Percentiles rank a stretch among this genome's conserved stretches.
phyloP scores from a whole-genome alignment of 1,140 invertebrate genomes.

The Latrodectus geometricus region DNA sequence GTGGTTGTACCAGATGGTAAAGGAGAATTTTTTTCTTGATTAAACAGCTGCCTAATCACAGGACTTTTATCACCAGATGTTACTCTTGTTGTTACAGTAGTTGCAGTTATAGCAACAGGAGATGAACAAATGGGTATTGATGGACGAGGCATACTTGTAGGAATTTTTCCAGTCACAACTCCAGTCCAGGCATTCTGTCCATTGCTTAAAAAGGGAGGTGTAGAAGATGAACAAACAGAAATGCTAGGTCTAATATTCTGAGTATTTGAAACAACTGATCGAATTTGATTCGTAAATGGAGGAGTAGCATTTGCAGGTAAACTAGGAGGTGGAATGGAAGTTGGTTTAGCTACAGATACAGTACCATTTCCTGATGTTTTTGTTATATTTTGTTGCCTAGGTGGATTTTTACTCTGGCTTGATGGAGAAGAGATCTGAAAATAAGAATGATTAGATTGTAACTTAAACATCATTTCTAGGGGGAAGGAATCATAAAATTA shows the following conservation, averaged over 20 bases:
- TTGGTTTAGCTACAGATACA: constrained; percentile 39
- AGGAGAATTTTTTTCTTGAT: constrained; percentile 53
- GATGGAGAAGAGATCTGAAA: constrained; percentile 24
- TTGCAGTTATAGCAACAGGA: constrained; percentile 16
- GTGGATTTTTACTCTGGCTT: constrained; percentile 36
- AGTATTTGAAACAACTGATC: constrained; percentile 37
- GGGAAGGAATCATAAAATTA: no score
- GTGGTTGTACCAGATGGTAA: constrained; percentile 65
- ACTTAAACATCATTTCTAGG: no score
- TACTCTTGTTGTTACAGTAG: constrained; percentile 46
- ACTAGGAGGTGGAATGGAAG: constrained; percentile 61
- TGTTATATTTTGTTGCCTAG: constrained; percentile 20
- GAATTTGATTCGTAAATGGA: constrained; percentile 60
- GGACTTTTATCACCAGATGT: constrained; percentile 61
- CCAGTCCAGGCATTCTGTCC: constrained; percentile 58
- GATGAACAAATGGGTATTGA: constrained; percentile 30
- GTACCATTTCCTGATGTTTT: constrained; percentile 50
- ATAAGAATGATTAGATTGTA: background rate
- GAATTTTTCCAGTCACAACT: constrained; percentile 54
- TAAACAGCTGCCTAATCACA: constrained; percentile 64
- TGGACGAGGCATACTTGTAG: constrained; percentile 48
- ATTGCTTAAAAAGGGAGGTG: constrained; percentile 55
- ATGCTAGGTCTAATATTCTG: constrained; percentile 54
- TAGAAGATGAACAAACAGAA: constrained; percentile 13
- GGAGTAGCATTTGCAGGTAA: constrained; percentile 62